Conservation (phyloP, 2,888 invertebrate species). For the Merodon equestris region DNA sequence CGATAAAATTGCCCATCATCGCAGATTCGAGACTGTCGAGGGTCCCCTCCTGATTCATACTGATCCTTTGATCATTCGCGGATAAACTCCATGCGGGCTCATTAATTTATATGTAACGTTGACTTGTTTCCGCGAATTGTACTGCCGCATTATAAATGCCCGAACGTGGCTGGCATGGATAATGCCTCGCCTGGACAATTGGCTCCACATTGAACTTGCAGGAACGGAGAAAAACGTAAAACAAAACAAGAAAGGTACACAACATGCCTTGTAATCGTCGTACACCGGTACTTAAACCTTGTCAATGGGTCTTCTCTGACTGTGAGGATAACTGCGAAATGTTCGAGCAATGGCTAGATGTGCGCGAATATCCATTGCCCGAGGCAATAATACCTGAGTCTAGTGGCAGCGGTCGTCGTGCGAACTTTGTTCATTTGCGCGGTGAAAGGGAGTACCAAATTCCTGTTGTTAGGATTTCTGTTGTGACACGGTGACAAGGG, state of each 20-base stretch:
- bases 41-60: neutral
- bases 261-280: slow-evolving; percentile 24
- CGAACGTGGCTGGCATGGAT: slow-evolving; percentile 61
- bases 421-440: slow-evolving; percentile 56
- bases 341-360: slow-evolving; percentile 35
- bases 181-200: slow-evolving; percentile 55
- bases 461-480: slow-evolving; percentile 29
- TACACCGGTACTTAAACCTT: slow-evolving; percentile 64
- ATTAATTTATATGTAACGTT: slow-evolving; percentile 66
- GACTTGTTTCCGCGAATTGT: slow-evolving; percentile 66
- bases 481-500: too few species aligned
- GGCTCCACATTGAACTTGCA: slow-evolving; percentile 64
- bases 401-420: slow-evolving; percentile 50
- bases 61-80: slow-evolving; percentile 64
- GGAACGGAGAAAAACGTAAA: slow-evolving; percentile 28
- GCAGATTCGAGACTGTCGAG: too few species aligned
- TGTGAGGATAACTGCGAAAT: slow-evolving; percentile 19
- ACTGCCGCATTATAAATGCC: slow-evolving; percentile 61
- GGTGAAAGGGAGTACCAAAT: slow-evolving; percentile 26
- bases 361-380: slow-evolving; percentile 7
- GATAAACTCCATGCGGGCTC: slow-evolving; percentile 62
- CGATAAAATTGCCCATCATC: slow-evolving; percentile 61
- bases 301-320: slow-evolving; percentile 47
- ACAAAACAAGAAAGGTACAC: too few species aligned
- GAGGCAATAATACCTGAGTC: slow-evolving; percentile 28